Evolutionary conservation across 2,113 vertebrate species (phyloP).

Genomic region (Indicator indicator): DNA sequence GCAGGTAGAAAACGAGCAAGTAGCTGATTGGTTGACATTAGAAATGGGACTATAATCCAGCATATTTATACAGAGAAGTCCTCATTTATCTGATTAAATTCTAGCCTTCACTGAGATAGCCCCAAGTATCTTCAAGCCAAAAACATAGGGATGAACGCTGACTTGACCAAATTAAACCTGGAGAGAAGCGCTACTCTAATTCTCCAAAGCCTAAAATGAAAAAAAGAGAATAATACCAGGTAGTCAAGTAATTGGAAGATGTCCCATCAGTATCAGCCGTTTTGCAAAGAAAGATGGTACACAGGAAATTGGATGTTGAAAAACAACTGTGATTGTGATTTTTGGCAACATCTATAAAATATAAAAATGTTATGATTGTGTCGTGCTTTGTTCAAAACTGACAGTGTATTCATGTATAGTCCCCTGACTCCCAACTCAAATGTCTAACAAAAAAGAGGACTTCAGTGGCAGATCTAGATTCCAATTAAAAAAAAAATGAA

Average conservation of each 20-base stretch:
- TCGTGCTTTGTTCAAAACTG: neutral
- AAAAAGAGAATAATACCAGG: neutral
- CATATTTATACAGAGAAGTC: neutral
- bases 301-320: neutral
- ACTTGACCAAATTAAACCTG: neutral
- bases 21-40: neutral
- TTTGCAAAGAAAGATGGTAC: neutral
- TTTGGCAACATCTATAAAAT: neutral
- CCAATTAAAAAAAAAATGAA: neutral
- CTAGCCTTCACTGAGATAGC: neutral
- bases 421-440: neutral
- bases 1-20: neutral
- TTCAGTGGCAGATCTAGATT: neutral
- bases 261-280: neutral
- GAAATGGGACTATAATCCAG: neutral
- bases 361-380: neutral
- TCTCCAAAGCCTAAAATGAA: neutral
- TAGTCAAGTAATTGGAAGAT: neutral
- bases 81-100: neutral
- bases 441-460: neutral
- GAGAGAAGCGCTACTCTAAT: neutral
- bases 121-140: neutral
- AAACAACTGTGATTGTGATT: neutral
- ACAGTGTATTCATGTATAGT: neutral
- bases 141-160: neutral